Percentiles rank a stretch among this genome's conserved stretches.
Conservation (phyloP, 2,797 vertebrate species). For the Xiphorhynchus erythropygius region DNA sequence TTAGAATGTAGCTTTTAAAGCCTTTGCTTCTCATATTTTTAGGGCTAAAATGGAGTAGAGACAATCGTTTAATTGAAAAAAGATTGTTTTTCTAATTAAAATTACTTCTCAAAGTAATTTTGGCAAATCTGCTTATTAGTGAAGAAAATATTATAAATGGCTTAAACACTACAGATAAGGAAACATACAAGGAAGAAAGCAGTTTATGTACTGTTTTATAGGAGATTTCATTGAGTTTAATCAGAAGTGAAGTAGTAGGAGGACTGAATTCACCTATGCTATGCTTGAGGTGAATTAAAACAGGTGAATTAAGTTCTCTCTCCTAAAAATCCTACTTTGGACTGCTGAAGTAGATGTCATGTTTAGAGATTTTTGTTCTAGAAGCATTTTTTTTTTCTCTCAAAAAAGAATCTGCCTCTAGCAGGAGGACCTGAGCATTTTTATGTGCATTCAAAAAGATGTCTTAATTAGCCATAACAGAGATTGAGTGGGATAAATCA, state of each 20-base stretch:
- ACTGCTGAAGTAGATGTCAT: neutral
- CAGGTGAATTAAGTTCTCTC: neutral
- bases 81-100: neutral
- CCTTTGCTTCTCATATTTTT: neutral
- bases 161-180: neutral
- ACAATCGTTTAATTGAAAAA: neutral
- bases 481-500: neutral
- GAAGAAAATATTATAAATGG: neutral
- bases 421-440: neutral
- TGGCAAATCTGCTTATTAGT: neutral
- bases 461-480: neutral
- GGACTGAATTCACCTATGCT: neutral
- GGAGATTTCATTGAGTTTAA: neutral
- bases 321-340: neutral
- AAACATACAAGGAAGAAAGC: neutral
- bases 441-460: neutral
- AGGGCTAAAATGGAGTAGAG: neutral
- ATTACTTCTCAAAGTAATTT: neutral
- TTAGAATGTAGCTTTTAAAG: neutral
- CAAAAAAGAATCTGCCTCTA: neutral
- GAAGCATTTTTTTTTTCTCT: neutral
- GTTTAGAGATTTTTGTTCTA: neutral
- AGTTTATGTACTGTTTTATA: neutral
- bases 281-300: neutral
- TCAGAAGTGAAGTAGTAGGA: neutral